These are phyloP conservation scores for Triops longicaudatus DNA, from an alignment of 1,140 invertebrate species.

Conservation along the genomic window DNA sequence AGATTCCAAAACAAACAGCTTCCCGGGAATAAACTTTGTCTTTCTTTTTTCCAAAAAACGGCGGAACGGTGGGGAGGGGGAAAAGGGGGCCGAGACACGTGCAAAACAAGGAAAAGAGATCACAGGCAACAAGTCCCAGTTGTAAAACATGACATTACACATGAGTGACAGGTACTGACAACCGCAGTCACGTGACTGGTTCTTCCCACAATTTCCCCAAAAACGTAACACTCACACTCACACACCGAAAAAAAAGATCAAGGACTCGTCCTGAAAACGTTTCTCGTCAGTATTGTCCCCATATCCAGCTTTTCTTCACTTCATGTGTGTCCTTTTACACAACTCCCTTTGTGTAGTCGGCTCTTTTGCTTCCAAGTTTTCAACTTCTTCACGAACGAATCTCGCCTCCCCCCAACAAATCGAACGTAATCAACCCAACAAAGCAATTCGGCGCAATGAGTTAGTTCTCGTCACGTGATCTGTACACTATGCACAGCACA, in stretches of 20 bases:
- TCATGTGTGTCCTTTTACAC: not conserved
- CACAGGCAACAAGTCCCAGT: conserved; percentile 14
- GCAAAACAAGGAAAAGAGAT: conserved; percentile 15
- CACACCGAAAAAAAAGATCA: not conserved
- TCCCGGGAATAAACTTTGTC: not conserved
- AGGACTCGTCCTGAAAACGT: not conserved
- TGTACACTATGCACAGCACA: conserved; percentile 14
- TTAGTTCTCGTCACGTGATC: not conserved
- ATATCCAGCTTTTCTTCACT: not conserved
- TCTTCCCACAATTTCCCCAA: not conserved
- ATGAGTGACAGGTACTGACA: conserved; percentile 14
- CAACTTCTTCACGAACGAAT: no score
- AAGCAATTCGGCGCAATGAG: not conserved
- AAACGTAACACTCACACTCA: not conserved
- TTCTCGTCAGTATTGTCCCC: not conserved
- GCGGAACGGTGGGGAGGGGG: not conserved
- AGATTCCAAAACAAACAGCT: not conserved
- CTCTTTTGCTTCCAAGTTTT: no score
- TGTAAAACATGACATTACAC: conserved; percentile 12
- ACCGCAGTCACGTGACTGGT: conserved; percentile 5
- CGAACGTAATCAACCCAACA: not conserved
- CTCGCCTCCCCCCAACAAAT: no score
- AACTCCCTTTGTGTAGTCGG: no score
- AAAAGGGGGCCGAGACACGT: conserved; percentile 4
- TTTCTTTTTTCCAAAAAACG: not conserved